A percentile compares a stretch with the other conserved stretches of the same genome.
phyloP scores from a whole-genome alignment of 1,140 invertebrate species.

The Papilio polyxenes region DNA sequence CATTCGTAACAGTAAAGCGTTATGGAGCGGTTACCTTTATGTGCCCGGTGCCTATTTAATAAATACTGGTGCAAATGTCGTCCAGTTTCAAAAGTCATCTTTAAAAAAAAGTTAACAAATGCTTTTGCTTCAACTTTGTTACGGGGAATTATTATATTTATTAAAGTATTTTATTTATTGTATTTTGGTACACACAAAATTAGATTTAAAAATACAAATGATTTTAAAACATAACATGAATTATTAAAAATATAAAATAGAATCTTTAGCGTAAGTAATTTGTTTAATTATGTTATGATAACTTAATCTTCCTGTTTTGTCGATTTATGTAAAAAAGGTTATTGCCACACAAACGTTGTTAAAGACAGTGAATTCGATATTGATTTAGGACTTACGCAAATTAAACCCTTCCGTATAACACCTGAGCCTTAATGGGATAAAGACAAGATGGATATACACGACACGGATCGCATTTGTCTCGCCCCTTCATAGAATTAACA shows the following conservation, averaged over 20 bases:
- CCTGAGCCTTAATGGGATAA: conserved; percentile 42
- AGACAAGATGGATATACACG: conserved; percentile 22
- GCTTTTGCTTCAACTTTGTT: not conserved
- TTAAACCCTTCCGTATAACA: conserved; percentile 44
- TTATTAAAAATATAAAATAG: too few species aligned
- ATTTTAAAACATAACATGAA: too few species aligned
- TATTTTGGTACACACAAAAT: too few species aligned
- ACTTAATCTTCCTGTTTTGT: not conserved
- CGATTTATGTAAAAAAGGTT: not conserved
- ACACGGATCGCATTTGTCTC: conserved; percentile 3
- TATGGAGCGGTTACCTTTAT: conserved; percentile 35
- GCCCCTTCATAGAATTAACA: not conserved
- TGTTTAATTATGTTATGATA: too few species aligned
- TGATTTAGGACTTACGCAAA: conserved; percentile 48
- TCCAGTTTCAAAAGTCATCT: not conserved
- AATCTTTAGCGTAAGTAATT: too few species aligned
- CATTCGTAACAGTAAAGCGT: conserved; percentile 36
- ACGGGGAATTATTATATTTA: too few species aligned
- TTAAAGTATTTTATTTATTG: too few species aligned
- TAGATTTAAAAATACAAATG: too few species aligned
- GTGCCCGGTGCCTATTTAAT: conserved; percentile 25
- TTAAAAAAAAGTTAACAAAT: not conserved
- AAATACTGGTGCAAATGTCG: not conserved
- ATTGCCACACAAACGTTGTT: not conserved
- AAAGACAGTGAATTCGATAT: conserved; percentile 24